phyloP scores from a whole-genome alignment of 1,140 invertebrate genomes.

The Antheraea pernyi region DNA sequence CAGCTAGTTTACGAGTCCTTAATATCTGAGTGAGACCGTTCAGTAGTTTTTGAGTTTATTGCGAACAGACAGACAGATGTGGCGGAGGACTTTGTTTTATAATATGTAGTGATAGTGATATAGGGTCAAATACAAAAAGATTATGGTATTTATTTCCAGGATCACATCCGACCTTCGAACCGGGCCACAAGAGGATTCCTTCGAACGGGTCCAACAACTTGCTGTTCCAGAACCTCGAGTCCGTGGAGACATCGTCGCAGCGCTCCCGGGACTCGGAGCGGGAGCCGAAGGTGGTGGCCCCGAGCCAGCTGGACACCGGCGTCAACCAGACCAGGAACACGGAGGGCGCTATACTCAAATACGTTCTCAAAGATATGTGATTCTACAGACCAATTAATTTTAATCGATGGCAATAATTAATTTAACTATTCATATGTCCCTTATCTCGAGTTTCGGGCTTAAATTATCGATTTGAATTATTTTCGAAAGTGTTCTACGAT shows the following conservation, averaged over 20 bases:
- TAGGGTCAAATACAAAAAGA: no score
- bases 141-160: slow-evolving; percentile 36
- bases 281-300: slow-evolving; percentile 42
- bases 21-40: no score
- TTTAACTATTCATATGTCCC: not conserved
- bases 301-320: slow-evolving; percentile 50
- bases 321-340: slow-evolving; percentile 72
- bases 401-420: not conserved
- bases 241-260: slow-evolving; percentile 50
- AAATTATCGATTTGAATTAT: no score
- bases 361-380: slow-evolving; percentile 73
- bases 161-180: slow-evolving; percentile 35
- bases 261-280: slow-evolving; percentile 45
- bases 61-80: no score
- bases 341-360: slow-evolving; percentile 71
- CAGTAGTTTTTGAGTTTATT: no score
- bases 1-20: no score
- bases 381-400: not conserved
- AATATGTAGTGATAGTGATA: no score
- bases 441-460: no score
- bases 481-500: no score
- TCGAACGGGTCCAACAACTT: slow-evolving; percentile 65
- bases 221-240: slow-evolving; percentile 58
- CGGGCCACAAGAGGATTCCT: slow-evolving; percentile 53
- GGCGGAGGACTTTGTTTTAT: no score